A percentile compares a stretch with the other conserved stretches of the same genome.
Evolutionary conservation across 2,113 vertebrate genomes (phyloP).

Genomic region (Bothrops jararaca): DNA sequence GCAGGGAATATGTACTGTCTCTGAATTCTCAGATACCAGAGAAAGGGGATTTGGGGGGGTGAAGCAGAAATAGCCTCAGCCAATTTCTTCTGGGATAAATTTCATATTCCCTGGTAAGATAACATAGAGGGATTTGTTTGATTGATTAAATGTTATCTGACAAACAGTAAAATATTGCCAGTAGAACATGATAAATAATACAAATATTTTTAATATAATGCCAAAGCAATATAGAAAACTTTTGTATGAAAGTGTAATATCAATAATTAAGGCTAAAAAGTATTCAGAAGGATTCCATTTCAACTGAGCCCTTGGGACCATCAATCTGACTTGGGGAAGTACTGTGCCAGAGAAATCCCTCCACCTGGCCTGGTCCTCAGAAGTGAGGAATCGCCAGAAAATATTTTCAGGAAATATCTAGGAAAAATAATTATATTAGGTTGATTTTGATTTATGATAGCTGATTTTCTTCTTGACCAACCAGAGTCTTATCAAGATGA

Average conservation of each 20-base stretch:
- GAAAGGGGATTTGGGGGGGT: not conserved
- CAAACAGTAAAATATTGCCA: not conserved
- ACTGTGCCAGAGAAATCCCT: not conserved
- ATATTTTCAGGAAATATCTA: not conserved
- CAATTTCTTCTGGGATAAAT: not conserved
- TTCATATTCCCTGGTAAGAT: not conserved
- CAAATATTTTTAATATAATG: not conserved
- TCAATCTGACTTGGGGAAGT: not conserved
- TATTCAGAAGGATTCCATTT: not conserved
- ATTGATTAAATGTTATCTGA: not conserved
- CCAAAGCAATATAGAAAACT: not conserved
- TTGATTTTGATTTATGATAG: not conserved
- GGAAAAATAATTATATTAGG: not conserved
- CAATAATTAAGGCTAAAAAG: not conserved
- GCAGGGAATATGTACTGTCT: not conserved
- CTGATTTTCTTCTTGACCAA: not conserved
- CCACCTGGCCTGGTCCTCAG: not conserved
- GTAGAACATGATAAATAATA: not conserved
- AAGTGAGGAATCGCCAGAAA: not conserved
- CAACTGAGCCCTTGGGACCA: not conserved
- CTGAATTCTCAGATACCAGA: not conserved
- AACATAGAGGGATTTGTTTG: not conserved
- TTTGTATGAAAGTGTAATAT: not conserved
- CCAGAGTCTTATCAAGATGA: not conserved
- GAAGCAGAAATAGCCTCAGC: not conserved